Evolutionary conservation across 2,888 invertebrate genomes (phyloP).

Genomic region (Bruchidius siliquastri): DNA sequence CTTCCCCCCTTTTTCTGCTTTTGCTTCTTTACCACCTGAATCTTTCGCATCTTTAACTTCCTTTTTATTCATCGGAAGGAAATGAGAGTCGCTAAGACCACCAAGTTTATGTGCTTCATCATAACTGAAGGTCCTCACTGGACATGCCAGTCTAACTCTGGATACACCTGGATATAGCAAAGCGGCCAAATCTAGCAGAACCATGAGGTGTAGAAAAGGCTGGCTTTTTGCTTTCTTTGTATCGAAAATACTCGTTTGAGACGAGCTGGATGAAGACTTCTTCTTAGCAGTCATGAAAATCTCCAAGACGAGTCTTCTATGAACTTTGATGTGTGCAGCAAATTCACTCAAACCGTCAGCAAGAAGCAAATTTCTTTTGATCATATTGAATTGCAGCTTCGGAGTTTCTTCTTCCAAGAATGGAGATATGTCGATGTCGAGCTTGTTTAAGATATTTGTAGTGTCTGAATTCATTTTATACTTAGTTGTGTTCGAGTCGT

Average conservation of each 20-base stretch:
- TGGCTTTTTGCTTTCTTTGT: constrained; percentile 12
- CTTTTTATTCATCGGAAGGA: constrained; percentile 31
- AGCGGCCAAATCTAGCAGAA: constrained; percentile 37
- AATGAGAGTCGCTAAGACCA: constrained; percentile 39
- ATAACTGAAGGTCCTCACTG: constrained; percentile 35
- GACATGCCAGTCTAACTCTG: constrained; percentile 35
- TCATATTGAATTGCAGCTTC: constrained; percentile 38
- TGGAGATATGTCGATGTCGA: constrained; percentile 19
- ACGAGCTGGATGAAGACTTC: not conserved
- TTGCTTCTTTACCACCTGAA: constrained; percentile 7
- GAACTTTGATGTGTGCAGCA: constrained; percentile 28
- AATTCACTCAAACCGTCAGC: constrained; percentile 27
- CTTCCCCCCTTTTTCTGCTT: constrained; percentile 6
- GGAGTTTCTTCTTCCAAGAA: constrained; percentile 25
- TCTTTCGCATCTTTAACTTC: constrained; percentile 11
- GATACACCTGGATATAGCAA: constrained; percentile 43
- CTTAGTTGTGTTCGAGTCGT: constrained; percentile 30
- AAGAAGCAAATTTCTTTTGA: constrained; percentile 35
- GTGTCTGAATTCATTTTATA: constrained; percentile 17
- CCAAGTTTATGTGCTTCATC: constrained; percentile 34
- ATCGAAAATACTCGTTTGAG: not conserved
- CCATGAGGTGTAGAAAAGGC: constrained; percentile 41
- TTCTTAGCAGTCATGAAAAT: constrained; percentile 29
- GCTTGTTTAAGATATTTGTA: constrained; percentile 12
- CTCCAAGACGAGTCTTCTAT: constrained; percentile 37